Evolutionary conservation across 2,113 vertebrate genomes (phyloP).

Genomic region (Genyomyrus donnyi): DNA sequence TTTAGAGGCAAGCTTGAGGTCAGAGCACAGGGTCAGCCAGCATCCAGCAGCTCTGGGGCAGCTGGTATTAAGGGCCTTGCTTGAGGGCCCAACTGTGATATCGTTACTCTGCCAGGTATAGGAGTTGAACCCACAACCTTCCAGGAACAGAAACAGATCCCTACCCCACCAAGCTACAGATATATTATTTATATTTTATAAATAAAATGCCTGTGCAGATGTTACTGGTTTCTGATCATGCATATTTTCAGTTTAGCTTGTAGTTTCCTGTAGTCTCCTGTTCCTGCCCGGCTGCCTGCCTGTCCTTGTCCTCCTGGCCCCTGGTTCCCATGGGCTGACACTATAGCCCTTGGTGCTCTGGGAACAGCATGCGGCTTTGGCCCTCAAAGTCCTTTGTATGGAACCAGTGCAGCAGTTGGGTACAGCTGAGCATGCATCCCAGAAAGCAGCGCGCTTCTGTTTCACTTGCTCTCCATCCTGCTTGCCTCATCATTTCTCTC

Average conservation of each 20-base stretch:
- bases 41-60: too few relatives aligned
- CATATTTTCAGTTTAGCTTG: background rate
- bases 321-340: background rate
- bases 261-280: background rate
- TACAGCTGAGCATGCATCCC: background rate
- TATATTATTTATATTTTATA: background rate
- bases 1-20: too few relatives aligned
- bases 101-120: too few relatives aligned
- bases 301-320: background rate
- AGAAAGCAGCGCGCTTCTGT: background rate
- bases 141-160: background rate
- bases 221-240: background rate
- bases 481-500: background rate
- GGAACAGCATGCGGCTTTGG: background rate
- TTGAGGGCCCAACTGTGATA: too few relatives aligned
- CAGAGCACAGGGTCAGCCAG: too few relatives aligned
- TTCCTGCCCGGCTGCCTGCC: background rate
- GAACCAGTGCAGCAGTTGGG: background rate
- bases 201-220: background rate
- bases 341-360: background rate
- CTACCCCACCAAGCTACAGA: background rate
- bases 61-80: too few relatives aligned
- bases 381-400: background rate
- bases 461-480: background rate
- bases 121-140: background rate